These are phyloP conservation scores for Asobara japonica DNA, from an alignment of 1,140 invertebrate species.

Conservation along the genomic window DNA sequence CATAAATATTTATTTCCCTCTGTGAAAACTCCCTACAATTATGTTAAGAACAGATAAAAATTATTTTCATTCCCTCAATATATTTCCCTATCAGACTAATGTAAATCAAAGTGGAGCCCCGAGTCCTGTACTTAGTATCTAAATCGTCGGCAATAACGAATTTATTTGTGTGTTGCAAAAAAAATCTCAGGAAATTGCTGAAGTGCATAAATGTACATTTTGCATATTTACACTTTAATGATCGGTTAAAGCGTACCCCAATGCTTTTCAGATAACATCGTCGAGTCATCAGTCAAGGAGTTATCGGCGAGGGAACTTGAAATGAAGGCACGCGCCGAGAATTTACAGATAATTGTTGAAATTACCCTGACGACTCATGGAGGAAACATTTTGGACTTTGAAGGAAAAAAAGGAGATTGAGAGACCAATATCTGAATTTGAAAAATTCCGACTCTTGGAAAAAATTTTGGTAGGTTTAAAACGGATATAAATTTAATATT, in stretches of 20 bases:
- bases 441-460: too few relatives aligned
- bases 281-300: slow-evolving; percentile 6
- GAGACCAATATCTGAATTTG: too few relatives aligned
- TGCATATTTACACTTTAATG: slow-evolving; percentile 27
- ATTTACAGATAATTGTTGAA: slow-evolving; percentile 15
- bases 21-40: too few relatives aligned
- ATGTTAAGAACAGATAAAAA: too few relatives aligned
- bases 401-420: background rate
- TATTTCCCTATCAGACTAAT: background rate
- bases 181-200: slow-evolving; percentile 4
- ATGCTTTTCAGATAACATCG: slow-evolving; percentile 31
- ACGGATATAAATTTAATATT: too few relatives aligned
- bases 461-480: too few relatives aligned
- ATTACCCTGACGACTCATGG: background rate
- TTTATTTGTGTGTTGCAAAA: slow-evolving; percentile 42
- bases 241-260: background rate
- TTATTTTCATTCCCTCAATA: too few relatives aligned
- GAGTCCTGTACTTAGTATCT: slow-evolving; percentile 41
- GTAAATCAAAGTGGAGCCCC: slow-evolving; percentile 20
- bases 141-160: slow-evolving; percentile 45
- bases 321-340: slow-evolving; percentile 42
- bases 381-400: background rate
- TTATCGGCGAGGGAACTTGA: background rate
- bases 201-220: background rate
- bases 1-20: too few relatives aligned